Conservation (phyloP, 2,888 invertebrate species). For the Drosophila putrida region DNA sequence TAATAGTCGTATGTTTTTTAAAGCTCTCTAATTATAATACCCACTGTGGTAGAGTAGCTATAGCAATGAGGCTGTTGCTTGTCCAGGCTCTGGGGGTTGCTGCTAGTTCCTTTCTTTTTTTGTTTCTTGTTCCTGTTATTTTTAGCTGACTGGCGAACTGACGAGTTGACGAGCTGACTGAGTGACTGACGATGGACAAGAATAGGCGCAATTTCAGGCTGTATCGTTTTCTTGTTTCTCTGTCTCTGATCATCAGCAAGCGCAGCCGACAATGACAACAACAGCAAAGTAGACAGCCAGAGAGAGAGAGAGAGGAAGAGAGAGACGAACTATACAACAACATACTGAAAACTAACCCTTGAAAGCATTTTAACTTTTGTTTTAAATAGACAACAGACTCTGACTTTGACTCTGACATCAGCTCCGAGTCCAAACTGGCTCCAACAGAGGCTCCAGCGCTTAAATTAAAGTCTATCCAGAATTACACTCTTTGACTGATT, state of each 20-base stretch:
- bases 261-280: conserved; percentile 67
- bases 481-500: conserved; percentile 74
- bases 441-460: not conserved
- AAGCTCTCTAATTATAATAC: not conserved
- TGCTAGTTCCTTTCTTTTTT: conserved; percentile 20
- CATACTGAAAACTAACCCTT: conserved; percentile 72
- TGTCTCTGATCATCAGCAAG: conserved; percentile 62
- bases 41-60: not conserved
- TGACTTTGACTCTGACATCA: conserved; percentile 4
- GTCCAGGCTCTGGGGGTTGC: conserved; percentile 30
- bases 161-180: conserved; percentile 27
- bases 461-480: conserved; percentile 10
- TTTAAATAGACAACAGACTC: conserved; percentile 54
- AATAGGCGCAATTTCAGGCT: conserved; percentile 53
- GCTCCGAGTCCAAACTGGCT: conserved; percentile 10
- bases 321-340: conserved; percentile 8
- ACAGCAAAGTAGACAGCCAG: conserved; percentile 26
- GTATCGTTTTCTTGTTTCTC: conserved; percentile 44
- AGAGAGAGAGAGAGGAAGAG: conserved; percentile 9
- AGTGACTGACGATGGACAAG: conserved; percentile 69
- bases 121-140: conserved; percentile 38
- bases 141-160: conserved; percentile 33
- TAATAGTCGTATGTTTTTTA: not conserved
- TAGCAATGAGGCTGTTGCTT: conserved; percentile 52
- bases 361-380: conserved; percentile 63